Evolutionary conservation across 92 coral and sea anemone species (phyloP).

Genomic region (Umimayanthus kanabou): DNA sequence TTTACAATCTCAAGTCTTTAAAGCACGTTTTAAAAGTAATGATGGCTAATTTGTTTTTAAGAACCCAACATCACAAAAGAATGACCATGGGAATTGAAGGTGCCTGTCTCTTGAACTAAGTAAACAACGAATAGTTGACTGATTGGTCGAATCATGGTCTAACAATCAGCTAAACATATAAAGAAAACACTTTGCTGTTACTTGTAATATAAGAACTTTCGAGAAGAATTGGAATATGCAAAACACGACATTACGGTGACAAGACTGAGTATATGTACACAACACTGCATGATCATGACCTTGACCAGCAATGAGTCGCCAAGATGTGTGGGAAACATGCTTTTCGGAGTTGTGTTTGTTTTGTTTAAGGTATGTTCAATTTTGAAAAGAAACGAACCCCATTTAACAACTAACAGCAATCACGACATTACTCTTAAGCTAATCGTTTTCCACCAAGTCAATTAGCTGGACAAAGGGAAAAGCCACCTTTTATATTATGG

Average conservation of each 20-base stretch:
- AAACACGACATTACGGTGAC: constrained; percentile 10
- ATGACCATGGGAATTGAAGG: constrained; percentile 3
- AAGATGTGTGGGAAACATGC: background rate
- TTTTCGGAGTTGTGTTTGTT: too few relatives aligned
- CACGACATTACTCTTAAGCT: background rate
- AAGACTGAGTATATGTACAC: background rate
- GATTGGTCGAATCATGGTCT: background rate
- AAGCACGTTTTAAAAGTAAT: background rate
- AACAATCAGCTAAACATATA: background rate
- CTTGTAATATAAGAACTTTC: constrained; percentile 11
- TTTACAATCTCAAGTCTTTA: background rate
- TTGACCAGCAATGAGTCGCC: background rate
- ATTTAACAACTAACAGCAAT: background rate
- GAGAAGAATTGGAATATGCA: constrained; percentile 16
- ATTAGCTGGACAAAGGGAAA: background rate
- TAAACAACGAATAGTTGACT: background rate
- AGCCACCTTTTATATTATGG: background rate
- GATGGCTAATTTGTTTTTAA: background rate
- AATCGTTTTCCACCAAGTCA: background rate
- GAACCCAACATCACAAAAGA: background rate
- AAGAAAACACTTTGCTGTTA: constrained; percentile 9
- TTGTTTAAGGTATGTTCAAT: background rate
- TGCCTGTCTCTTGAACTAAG: background rate
- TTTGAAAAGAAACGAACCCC: background rate
- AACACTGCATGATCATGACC: background rate